These are phyloP conservation scores for Venusia cambrica DNA, from an alignment of 2,888 invertebrate genomes.

Conservation along the genomic window DNA sequence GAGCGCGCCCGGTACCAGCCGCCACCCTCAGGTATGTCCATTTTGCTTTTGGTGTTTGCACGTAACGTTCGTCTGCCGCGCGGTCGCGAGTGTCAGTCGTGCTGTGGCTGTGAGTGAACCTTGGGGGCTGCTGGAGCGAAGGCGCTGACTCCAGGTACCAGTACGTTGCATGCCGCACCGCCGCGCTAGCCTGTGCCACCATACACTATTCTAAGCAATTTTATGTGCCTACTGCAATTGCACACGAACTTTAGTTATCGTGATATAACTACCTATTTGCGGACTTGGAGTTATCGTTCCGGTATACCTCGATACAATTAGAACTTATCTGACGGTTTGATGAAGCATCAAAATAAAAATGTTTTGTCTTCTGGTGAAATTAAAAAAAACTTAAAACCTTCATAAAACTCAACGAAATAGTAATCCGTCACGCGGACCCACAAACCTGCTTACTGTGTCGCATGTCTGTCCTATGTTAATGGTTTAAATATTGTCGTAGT, in stretches of 20 bases:
- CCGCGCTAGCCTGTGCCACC: slow-evolving; percentile 41
- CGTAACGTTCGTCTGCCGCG: slow-evolving; percentile 56
- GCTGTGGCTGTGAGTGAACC: slow-evolving; percentile 67
- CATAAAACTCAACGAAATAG: no score
- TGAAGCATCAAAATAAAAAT: no score
- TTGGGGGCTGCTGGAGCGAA: slow-evolving; percentile 31
- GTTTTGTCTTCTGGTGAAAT: no score
- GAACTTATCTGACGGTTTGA: no score
- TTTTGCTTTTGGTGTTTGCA: slow-evolving; percentile 78
- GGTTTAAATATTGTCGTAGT: slow-evolving; percentile 40
- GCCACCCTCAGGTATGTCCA: slow-evolving; percentile 79
- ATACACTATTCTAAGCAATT: slow-evolving; percentile 32
- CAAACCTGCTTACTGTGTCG: slow-evolving; percentile 41
- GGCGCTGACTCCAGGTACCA: slow-evolving; percentile 43
- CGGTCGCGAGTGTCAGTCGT: slow-evolving; percentile 74
- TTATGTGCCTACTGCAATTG: slow-evolving; percentile 38
- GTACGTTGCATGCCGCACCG: slow-evolving; percentile 65
- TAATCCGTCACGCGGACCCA: slow-evolving; percentile 1
- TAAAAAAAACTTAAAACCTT: no score
- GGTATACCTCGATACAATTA: slow-evolving; percentile 9
- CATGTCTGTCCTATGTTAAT: slow-evolving; percentile 40
- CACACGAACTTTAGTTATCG: slow-evolving; percentile 33
- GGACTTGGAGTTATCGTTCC: slow-evolving; percentile 11
- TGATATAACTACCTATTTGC: slow-evolving; percentile 33
- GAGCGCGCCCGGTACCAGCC: slow-evolving; percentile 76